Evolutionary conservation across 2,797 vertebrate species (phyloP).

Genomic region (Vespertilio murinus): DNA sequence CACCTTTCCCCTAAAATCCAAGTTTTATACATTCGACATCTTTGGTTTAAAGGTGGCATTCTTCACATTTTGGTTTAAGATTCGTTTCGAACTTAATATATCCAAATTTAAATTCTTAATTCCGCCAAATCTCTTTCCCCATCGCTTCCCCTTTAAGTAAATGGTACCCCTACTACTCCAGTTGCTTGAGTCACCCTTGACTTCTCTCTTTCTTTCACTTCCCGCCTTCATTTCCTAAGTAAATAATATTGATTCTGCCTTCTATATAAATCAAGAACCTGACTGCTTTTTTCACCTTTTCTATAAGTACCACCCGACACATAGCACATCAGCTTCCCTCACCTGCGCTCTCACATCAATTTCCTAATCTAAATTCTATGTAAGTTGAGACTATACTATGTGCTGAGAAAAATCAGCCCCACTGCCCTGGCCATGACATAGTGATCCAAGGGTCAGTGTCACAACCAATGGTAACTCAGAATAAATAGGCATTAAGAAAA

Average conservation of each 20-base stretch:
- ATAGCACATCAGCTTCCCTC: not conserved
- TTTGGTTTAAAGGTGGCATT: not conserved
- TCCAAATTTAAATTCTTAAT: not conserved
- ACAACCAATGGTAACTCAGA: not conserved
- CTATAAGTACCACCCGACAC: not conserved
- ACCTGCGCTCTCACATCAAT: not conserved
- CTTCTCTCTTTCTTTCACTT: not conserved
- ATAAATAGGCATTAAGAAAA: not conserved
- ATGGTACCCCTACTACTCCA: not conserved
- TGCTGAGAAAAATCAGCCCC: not conserved
- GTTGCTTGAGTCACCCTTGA: not conserved
- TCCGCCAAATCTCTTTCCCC: not conserved
- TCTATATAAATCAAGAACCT: not conserved
- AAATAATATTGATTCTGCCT: not conserved
- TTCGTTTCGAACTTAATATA: not conserved
- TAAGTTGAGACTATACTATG: not conserved
- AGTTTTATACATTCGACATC: not conserved
- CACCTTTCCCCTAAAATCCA: not conserved
- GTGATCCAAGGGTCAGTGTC: not conserved
- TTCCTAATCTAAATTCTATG: not conserved
- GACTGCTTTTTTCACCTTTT: not conserved
- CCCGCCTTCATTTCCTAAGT: not conserved
- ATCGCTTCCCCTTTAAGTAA: not conserved
- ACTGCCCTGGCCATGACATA: not conserved
- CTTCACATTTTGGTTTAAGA: not conserved